These are phyloP conservation scores for Belgica antarctica DNA, from an alignment of 2,888 invertebrate species.

Conservation along the genomic window DNA sequence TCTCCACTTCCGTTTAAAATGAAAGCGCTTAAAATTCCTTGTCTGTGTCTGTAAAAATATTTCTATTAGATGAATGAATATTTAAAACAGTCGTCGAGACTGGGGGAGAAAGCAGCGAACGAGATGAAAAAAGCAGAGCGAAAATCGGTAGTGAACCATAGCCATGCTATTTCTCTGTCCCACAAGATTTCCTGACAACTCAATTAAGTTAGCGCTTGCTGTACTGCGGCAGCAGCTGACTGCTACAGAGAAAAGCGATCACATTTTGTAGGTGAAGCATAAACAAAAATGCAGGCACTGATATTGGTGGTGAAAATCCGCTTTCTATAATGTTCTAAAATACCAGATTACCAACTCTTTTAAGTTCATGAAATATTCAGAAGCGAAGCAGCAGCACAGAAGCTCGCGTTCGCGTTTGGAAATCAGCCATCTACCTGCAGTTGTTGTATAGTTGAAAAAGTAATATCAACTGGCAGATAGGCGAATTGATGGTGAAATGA, in stretches of 20 bases:
- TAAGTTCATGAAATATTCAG: constrained; percentile 23
- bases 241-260: neutral
- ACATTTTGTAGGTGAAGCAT: neutral
- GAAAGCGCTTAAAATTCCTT: constrained; percentile 31
- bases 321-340: constrained; percentile 17
- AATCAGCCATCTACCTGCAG: neutral
- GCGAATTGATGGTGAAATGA: constrained; percentile 11
- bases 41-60: constrained; percentile 32
- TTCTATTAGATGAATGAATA: constrained; percentile 42
- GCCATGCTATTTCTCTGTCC: constrained; percentile 9
- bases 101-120: neutral
- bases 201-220: constrained; percentile 31
- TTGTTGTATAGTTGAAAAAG: constrained; percentile 35
- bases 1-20: neutral
- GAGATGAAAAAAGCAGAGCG: neutral
- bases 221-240: neutral
- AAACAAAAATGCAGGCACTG: constrained; percentile 2
- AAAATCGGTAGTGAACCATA: neutral
- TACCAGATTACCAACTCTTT: constrained; percentile 13
- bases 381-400: neutral
- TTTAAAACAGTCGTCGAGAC: constrained; percentile 24
- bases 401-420: neutral
- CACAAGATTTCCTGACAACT: constrained; percentile 33
- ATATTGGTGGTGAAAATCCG: constrained; percentile 11
- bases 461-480: constrained; percentile 26